Conservation (phyloP, 2,888 invertebrate species). For the Glaucopsyche alexis region DNA sequence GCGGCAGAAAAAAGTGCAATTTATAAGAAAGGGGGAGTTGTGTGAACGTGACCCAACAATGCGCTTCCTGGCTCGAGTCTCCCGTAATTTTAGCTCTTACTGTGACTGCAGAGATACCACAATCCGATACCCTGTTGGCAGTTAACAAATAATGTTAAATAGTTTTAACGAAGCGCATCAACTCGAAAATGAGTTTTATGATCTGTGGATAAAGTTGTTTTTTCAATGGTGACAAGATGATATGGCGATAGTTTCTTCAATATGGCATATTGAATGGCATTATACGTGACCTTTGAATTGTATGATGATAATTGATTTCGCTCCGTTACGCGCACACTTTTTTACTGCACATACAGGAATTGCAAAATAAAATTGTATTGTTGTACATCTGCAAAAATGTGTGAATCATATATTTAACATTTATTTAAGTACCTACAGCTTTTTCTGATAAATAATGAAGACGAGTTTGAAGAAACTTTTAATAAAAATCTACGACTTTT, state of each 20-base stretch:
- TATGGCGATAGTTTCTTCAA: conserved; percentile 59
- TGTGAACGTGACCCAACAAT: conserved; percentile 80
- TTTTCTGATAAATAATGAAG: conserved; percentile 1
- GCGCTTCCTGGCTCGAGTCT: conserved; percentile 78
- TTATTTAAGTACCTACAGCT: neutral
- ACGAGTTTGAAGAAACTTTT: neutral
- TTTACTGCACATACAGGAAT: neutral
- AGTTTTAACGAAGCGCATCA: conserved; percentile 47
- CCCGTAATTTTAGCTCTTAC: conserved; percentile 65
- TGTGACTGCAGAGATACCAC: conserved; percentile 47
- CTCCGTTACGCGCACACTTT: conserved; percentile 32
- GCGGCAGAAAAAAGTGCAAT: conserved; percentile 80
- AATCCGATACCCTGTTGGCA: conserved; percentile 55
- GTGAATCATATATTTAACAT: neutral
- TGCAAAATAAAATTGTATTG: neutral
- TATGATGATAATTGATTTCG: conserved; percentile 72
- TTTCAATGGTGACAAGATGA: conserved; percentile 39
- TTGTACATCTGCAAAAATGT: neutral
- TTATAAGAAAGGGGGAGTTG: conserved; percentile 79
- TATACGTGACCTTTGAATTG: conserved; percentile 78
- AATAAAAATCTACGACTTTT: neutral
- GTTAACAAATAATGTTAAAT: conserved; percentile 60
- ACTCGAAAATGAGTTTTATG: conserved; percentile 46
- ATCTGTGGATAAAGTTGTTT: conserved; percentile 39
- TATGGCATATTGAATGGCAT: conserved; percentile 69